Base-by-base conservation (phyloP, 2,113 vertebrate species). In the Cairina moschata region DNA sequence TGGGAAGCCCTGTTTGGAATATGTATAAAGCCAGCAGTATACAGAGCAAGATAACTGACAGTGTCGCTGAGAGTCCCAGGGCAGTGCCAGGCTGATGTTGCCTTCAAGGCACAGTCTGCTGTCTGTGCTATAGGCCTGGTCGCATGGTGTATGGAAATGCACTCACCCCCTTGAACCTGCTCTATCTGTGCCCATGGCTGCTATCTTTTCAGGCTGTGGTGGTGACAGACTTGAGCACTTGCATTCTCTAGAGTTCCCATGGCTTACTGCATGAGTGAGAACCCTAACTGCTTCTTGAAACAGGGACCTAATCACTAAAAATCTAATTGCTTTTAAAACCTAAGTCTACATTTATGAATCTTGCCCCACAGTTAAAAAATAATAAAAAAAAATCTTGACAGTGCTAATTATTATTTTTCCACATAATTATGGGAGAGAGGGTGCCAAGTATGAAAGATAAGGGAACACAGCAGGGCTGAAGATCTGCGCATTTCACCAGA, bases 101-200 rank as follows among this genome's bases (percentile, higher is more conserved):
- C 34, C 50, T 13, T 32, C 34, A 34, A 31, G 59, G 28, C 1
- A 5, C 1, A 5, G 42, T 25, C 32, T 0, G 0, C 31, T 72
- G 11, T 10, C 44, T 40, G 25, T 62, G 52, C 44, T n/a, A 15
- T 31, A 8, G 18, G 18, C 9, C n/a, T 13, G n/a, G 18, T 26
- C 56, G 40, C 8, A 2, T 13, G 22, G 40, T 17, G 6, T 29
- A 48, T 2, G 20, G 42, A 76, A n/a, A 66, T 0, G 0, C 8
- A 28, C 34, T 71, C 38, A 12, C 25, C 7, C 29, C 50, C 65
- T 48, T 48, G 44, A 66, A 66, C 21, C 11, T 38, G 26, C 44
- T 22, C 29, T 54, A 75, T 26, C 17, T 83, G 80, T 81, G 75
- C 42, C 54, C 59, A 31, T 9, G 32, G 10, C 46, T 71, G 46